Percentiles rank a stretch among this genome's conserved stretches.
Conservation (phyloP, 2,797 vertebrate genomes). For the Nannoperca obscura region DNA sequence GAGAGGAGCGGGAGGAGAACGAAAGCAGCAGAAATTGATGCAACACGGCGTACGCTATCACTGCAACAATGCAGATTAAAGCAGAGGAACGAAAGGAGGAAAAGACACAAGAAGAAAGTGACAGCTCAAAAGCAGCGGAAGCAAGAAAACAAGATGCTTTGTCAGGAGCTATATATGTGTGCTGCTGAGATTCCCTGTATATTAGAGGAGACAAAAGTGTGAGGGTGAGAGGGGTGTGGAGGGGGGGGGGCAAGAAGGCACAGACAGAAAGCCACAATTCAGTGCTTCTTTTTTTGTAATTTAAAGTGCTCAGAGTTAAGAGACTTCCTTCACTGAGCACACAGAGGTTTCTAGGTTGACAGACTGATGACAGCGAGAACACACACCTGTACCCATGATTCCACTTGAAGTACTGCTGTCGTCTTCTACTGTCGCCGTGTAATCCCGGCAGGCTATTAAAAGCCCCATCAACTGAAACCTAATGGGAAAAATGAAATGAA, state of each 20-base stretch:
- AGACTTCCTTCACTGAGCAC: constrained; percentile 11
- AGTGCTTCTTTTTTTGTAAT: constrained; percentile 9
- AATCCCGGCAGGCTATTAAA: constrained; percentile 62
- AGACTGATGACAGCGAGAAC: constrained; percentile 46
- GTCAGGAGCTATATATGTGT: constrained; percentile 38
- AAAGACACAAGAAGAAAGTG: constrained; percentile 31
- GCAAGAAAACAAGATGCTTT: constrained; percentile 52
- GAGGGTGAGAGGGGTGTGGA: background rate
- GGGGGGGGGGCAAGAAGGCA: background rate
- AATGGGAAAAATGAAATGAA: constrained; percentile 55
- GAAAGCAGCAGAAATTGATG: constrained; percentile 34
- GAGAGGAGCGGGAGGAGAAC: background rate
- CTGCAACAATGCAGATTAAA: constrained; percentile 56
- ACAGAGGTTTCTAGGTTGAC: constrained; percentile 17
- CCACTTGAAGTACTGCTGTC: constrained; percentile 56
- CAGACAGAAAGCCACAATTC: background rate
- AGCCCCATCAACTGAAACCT: constrained; percentile 44
- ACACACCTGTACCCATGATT: constrained; percentile 46
- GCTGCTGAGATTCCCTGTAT: constrained; percentile 37
- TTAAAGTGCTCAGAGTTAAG: constrained; percentile 23
- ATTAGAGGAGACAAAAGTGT: constrained; percentile 47
- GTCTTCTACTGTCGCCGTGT: constrained; percentile 37
- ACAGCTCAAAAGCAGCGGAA: constrained; percentile 33
- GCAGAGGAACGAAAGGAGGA: constrained; percentile 27
- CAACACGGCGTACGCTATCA: constrained; percentile 34